Base-by-base conservation (phyloP, 2,113 vertebrate genomes). In the Syrrhaptes paradoxus region DNA sequence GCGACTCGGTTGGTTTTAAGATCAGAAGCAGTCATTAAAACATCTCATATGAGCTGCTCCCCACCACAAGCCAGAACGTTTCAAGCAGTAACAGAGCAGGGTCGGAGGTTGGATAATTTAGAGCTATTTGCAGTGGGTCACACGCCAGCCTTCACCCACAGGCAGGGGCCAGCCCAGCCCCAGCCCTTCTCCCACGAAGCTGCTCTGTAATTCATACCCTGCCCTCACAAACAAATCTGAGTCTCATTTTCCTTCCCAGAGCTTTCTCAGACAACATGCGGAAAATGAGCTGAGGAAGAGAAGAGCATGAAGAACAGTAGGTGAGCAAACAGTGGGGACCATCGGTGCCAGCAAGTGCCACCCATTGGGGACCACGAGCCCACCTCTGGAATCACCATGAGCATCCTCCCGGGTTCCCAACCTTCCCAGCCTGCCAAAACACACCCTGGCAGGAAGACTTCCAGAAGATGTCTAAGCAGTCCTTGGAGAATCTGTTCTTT, bases 331-430 rank as follows among this genome's bases (percentile, higher is more conserved):
- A 11, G 89, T 90, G 78, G 96, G 95, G 32, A 94, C 92, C 24
- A 71, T 76, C 36, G 77, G 55, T 8, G 11, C 46, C 90, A 91
- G 87, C 61, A 97, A 92, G 66, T 38, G 68, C 76, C 83, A 41
- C 85, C 94, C 72, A 8, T 88, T 81, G 5, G 97, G 95, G 17
- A 87, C 82, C 11, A 11, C 16, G 34, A 93, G 96, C 91, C 89
- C 96, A 11, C 97, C 97, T 26, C 97, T 79, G 89, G 95, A 52
- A 80, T 89, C 31, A 83, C 26, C 1, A 97, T 96, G 85, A 98
- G 97, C 79, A 77, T 26, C 66, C 22, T 61, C 54, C 61, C 20
- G 10, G 18, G 20, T 55, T 45, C 74, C 61, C 36, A 48, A 25
- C 12, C 7, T 34, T 54, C 55, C 28, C 36, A 21, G 18, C n/a